These are phyloP conservation scores for Poicephalus gulielmi DNA, from an alignment of 2,113 vertebrate species.

Conservation along the genomic window DNA sequence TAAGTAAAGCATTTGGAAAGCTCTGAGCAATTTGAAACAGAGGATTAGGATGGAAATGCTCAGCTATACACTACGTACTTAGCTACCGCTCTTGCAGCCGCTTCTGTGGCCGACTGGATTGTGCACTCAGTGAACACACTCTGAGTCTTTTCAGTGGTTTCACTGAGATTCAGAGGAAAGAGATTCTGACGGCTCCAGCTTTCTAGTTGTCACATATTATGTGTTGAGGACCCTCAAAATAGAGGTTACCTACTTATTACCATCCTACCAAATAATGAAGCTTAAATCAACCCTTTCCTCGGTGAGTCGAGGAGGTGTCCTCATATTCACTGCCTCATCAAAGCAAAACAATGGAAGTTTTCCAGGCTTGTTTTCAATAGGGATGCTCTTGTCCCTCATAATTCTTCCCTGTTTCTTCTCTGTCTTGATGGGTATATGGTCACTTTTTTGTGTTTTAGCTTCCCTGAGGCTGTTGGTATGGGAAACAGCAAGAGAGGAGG, in stretches of 20 bases:
- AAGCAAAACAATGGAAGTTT: background rate
- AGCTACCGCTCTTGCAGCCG: background rate
- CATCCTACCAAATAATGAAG: background rate
- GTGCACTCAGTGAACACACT: fast-evolving
- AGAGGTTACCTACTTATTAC: background rate
- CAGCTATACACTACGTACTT: background rate
- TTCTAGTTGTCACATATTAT: background rate
- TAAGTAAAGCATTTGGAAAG: conserved; percentile 34
- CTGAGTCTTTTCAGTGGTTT: background rate
- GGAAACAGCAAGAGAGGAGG: background rate
- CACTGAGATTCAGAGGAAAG: background rate
- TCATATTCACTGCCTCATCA: background rate
- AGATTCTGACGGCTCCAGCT: background rate
- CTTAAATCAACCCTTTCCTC: background rate
- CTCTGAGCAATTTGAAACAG: background rate
- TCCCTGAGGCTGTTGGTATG: background rate
- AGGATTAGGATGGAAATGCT: conserved; percentile 19
- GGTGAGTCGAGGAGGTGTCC: background rate
- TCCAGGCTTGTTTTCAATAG: background rate
- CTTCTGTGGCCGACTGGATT: background rate
- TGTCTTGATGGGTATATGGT: background rate
- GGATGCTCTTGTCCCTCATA: background rate
- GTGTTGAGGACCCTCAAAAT: background rate
- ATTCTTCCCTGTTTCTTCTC: background rate
- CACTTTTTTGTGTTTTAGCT: background rate